Evolutionary conservation across 2,797 vertebrate genomes (phyloP).

Genomic region (Schizopygopsis malacanthus): DNA sequence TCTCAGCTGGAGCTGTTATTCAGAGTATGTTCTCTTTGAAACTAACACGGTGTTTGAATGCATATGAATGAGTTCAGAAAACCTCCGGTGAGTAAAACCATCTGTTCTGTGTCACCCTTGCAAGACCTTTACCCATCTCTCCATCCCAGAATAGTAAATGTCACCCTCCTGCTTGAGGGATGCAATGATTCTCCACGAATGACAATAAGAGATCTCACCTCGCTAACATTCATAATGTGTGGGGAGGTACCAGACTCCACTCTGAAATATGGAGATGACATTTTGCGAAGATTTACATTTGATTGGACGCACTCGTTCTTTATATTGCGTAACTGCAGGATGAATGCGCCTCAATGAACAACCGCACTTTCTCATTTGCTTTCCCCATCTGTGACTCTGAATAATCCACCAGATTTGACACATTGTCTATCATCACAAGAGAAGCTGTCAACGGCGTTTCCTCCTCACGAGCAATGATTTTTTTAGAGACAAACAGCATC

Average conservation of each 20-base stretch:
- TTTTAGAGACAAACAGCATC: not conserved
- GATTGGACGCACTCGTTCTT: slow-evolving; percentile 24
- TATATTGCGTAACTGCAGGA: slow-evolving; percentile 19
- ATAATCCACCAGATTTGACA: slow-evolving; percentile 32
- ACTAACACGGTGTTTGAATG: slow-evolving; percentile 19
- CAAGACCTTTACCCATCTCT: slow-evolving; percentile 28
- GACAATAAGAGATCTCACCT: slow-evolving; percentile 35
- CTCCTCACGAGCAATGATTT: not conserved
- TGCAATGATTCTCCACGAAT: slow-evolving; percentile 21
- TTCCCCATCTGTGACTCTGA: slow-evolving; percentile 36
- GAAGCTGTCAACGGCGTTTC: not conserved
- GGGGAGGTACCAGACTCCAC: slow-evolving; percentile 24
- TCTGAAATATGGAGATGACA: slow-evolving; percentile 22
- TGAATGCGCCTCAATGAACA: not conserved
- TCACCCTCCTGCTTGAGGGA: slow-evolving; percentile 37
- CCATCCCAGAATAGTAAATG: slow-evolving; percentile 32
- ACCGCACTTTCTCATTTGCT: slow-evolving; percentile 25
- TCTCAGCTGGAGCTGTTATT: slow-evolving; percentile 23
- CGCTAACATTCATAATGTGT: slow-evolving; percentile 21
- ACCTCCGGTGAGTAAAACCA: slow-evolving; percentile 39
- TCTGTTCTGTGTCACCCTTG: slow-evolving; percentile 33
- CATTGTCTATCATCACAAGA: slow-evolving; percentile 22
- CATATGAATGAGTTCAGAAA: slow-evolving; percentile 21
- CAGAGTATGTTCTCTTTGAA: slow-evolving; percentile 17
- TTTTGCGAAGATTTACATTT: slow-evolving; percentile 17